Evolutionary conservation across 53 echinoderm and acorn worm genomes (phyloP).

Genomic region (Stichopus horrens): DNA sequence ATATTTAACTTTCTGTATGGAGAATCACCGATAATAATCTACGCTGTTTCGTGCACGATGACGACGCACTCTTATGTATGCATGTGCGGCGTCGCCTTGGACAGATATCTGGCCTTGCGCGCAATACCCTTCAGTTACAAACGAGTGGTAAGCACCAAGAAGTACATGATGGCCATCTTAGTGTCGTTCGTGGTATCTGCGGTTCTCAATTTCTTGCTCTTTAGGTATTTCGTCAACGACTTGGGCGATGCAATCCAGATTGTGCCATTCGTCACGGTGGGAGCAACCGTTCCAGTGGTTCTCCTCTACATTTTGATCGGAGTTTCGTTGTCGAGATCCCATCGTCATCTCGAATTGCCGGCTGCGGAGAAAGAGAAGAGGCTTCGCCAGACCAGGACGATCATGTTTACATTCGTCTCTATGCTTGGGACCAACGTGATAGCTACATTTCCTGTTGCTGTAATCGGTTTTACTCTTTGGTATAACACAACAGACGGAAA

Average conservation of each 20-base stretch:
- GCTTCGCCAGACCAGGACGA: not conserved
- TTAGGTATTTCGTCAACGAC: not conserved
- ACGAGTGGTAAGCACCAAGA: too few species aligned
- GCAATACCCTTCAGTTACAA: too few species aligned
- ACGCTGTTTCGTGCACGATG: not conserved
- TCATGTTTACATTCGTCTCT: not conserved
- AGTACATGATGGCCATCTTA: too few species aligned
- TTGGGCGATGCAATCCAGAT: not conserved
- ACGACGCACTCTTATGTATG: too few species aligned
- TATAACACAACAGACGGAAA: not conserved
- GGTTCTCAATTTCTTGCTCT: not conserved
- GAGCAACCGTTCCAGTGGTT: not conserved
- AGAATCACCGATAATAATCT: not conserved
- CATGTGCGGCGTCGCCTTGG: too few species aligned
- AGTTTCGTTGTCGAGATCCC: not conserved
- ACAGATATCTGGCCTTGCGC: too few species aligned
- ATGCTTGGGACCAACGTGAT: not conserved
- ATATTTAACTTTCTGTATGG: not conserved
- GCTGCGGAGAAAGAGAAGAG: not conserved
- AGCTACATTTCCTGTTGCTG: not conserved
- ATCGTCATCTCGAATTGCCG: not conserved
- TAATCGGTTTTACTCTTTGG: not conserved
- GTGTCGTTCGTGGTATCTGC: too few species aligned
- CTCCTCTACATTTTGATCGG: not conserved
- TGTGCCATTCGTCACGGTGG: not conserved